phyloP scores from a whole-genome alignment of 2,888 invertebrate genomes.

The Macropis europaea region DNA sequence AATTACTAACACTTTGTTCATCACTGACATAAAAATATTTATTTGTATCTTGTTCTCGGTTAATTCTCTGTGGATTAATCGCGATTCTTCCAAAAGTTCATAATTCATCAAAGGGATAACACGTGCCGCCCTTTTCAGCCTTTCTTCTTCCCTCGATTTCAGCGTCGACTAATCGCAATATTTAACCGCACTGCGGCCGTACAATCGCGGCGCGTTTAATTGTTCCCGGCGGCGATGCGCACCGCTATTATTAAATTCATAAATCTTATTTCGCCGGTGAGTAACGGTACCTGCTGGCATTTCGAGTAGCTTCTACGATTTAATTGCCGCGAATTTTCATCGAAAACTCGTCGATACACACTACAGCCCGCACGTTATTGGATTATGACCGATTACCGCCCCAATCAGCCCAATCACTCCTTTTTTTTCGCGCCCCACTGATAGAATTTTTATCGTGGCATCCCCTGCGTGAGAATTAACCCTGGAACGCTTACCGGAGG shows the following conservation, averaged over 20 bases:
- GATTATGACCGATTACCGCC: no score
- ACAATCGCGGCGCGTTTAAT: conserved; percentile 39
- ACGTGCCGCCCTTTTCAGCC: neutral
- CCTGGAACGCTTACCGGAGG: no score
- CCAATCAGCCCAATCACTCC: no score
- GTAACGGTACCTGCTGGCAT: conserved; percentile 14
- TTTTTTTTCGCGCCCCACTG: no score
- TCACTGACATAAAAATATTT: no score
- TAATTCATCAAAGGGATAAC: no score
- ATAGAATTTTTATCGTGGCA: no score
- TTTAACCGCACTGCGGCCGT: conserved; percentile 32
- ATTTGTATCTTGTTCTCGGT: no score
- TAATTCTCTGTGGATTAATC: no score
- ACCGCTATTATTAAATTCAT: conserved; percentile 49
- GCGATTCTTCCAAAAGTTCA: no score
- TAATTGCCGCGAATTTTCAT: conserved; percentile 1
- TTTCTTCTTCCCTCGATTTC: neutral
- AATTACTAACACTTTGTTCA: no score
- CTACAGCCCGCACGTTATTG: neutral
- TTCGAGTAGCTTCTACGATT: conserved; percentile 13
- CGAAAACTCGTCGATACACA: neutral
- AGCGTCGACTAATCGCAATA: conserved; percentile 21
- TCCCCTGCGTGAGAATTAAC: no score
- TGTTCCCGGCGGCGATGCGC: conserved; percentile 32
- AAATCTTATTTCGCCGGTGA: conserved; percentile 40